phyloP scores from a whole-genome alignment of 1,140 invertebrate genomes.

The Tenebrio molitor region DNA sequence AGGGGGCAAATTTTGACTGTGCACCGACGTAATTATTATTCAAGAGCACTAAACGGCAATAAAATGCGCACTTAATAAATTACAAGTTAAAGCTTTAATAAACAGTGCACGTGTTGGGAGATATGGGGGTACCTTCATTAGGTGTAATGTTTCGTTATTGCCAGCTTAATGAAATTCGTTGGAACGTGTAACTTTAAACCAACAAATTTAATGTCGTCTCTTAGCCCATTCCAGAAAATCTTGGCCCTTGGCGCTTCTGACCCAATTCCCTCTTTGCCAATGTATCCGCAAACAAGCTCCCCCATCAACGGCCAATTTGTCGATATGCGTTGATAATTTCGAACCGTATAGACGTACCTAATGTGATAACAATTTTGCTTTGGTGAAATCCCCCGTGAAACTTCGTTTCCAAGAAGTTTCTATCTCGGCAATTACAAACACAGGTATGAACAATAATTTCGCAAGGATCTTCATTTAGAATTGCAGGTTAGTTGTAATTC shows the following conservation, averaged over 20 bases:
- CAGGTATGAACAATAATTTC: conserved; percentile 35
- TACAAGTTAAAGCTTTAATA: conserved; percentile 42
- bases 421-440: conserved; percentile 18
- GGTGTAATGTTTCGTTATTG: conserved; percentile 47
- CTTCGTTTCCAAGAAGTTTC: conserved; percentile 21
- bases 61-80: conserved; percentile 37
- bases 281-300: background rate
- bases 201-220: conserved; percentile 35
- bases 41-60: conserved; percentile 24
- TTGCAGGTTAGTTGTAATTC: conserved; percentile 39
- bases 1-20: background rate
- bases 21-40: conserved; percentile 19
- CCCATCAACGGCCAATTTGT: background rate
- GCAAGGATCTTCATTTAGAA: conserved; percentile 33
- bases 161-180: conserved; percentile 44
- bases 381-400: background rate
- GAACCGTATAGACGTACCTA: background rate
- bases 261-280: conserved; percentile 2
- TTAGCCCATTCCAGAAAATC: conserved; percentile 24
- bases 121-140: conserved; percentile 50
- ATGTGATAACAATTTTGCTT: conserved; percentile 7
- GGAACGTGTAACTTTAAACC: conserved; percentile 44
- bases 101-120: conserved; percentile 45
- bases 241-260: conserved; percentile 11
- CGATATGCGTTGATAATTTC: background rate